Evolutionary conservation across 1,140 invertebrate genomes (phyloP), one percentile per base, ranked within the genome.

Genomic region (Nephotettix cincticeps): DNA sequence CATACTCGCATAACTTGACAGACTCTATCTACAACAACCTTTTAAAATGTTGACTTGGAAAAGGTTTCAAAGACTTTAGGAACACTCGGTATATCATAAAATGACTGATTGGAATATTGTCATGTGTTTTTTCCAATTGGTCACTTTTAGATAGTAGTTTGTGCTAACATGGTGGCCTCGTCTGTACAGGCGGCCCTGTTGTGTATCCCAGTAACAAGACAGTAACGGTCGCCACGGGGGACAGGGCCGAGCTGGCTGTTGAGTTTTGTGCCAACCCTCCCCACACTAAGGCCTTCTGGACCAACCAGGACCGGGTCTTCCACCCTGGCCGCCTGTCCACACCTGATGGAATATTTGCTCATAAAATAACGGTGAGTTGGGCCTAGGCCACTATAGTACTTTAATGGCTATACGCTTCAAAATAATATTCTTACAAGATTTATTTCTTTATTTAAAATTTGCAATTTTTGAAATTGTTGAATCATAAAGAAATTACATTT

Each of bases 211-310:
- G 81, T 19, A 84, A 82, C 68, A 82, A 82, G 63, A 83, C 82
- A 1, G 77, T 87, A 71, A 84, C 82, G 68, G 85, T 84, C 1
- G 81, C 85, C 56, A 80, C 84, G 61, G 87, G 87, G 1, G 80
- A 85, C 45, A 75, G 81, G 0, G 75, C 86, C 47, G 80, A 82
- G 61, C 76, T 89, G 0, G 78, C 83, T 29, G 83, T 86, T 1
- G 85, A 87, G 72, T 86, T 87, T 74, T 88, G 87, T 76, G 84
- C 86, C 21, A 84, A 85, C 69, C 87, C 86, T 0, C 78, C 79
- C 45, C 84, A 86, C 69, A 83, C 81, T 1, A 82, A 83, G 71
- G 81, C 85, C 3, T 77, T 85, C 32, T 89, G 87, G 87, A 80
- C 87, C 65, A 83, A 86, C 51, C 79, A 84, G 30, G 81, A 83